Percentiles rank a stretch among this genome's conserved stretches.
Evolutionary conservation across 2,888 invertebrate species (phyloP).

Genomic region (Drosophila prolongata): DNA sequence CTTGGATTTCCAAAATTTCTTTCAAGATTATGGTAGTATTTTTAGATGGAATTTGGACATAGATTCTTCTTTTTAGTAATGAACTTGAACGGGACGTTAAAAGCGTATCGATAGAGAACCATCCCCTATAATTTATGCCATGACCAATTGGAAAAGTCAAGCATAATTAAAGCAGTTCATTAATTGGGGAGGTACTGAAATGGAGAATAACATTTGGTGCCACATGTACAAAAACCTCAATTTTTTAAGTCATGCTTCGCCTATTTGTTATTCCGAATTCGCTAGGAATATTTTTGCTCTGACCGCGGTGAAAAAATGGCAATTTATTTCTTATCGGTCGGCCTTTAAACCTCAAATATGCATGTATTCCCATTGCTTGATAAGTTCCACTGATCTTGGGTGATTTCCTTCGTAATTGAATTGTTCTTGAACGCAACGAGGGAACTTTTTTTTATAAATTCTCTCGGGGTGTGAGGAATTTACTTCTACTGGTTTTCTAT

Average conservation of each 20-base stretch:
- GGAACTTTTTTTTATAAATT: conserved; percentile 15
- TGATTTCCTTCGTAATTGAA: conserved; percentile 9
- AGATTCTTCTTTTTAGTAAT: conserved; percentile 6
- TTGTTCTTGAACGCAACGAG: conserved; percentile 20
- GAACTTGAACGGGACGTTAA: conserved; percentile 6
- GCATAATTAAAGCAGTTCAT: conserved; percentile 48
- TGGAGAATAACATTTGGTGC: conserved; percentile 35
- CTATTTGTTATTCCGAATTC: conserved; percentile 37
- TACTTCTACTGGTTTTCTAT: conserved; percentile 2
- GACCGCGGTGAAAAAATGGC: not conserved
- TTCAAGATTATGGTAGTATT: no score
- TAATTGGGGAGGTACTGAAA: conserved; percentile 12
- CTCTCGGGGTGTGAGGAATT: conserved; percentile 6
- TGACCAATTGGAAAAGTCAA: conserved; percentile 14
- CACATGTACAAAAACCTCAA: conserved; percentile 1
- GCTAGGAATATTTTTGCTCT: not conserved
- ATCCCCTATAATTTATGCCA: conserved; percentile 25
- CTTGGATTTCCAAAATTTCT: not conserved
- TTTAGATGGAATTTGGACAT: no score
- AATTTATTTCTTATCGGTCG: not conserved
- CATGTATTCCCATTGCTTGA: not conserved
- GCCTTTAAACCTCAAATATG: not conserved
- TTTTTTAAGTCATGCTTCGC: conserved; percentile 56
- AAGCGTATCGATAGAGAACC: conserved; percentile 9
- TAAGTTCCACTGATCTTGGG: conserved; percentile 14